Evolutionary conservation across 2,113 vertebrate genomes (phyloP).

Genomic region (Vulpes lagopus): DNA sequence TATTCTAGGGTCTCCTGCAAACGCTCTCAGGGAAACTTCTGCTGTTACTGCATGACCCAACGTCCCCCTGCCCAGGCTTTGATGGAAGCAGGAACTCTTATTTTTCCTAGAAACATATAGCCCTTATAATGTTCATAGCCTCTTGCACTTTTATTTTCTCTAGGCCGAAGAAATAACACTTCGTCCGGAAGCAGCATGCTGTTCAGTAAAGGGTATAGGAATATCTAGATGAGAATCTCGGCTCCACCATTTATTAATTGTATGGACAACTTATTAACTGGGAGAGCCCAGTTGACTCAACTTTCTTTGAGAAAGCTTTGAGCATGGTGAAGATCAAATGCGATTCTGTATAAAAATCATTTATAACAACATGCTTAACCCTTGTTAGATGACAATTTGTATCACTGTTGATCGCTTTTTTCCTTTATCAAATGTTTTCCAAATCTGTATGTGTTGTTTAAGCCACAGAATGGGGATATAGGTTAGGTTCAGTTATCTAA

Average conservation of each 20-base stretch:
- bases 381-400: background rate
- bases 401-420: background rate
- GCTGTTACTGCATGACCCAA: background rate
- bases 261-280: background rate
- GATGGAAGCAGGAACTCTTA: background rate
- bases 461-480: background rate
- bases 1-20: background rate
- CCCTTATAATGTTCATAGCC: background rate
- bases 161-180: background rate
- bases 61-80: background rate
- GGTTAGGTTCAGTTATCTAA: background rate
- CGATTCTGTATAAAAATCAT: background rate
- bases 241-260: background rate
- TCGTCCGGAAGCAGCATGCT: background rate
- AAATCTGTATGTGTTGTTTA: conserved; percentile 27
- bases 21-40: conserved; percentile 19
- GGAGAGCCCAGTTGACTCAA: background rate
- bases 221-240: background rate
- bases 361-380: background rate
- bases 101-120: background rate
- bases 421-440: background rate
- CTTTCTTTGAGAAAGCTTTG: background rate
- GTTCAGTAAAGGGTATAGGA: background rate
- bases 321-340: background rate
- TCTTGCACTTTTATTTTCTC: conserved; percentile 2